Conservation (phyloP, 92 coral and sea anemone genomes). For the Palythoa grandiflora region DNA sequence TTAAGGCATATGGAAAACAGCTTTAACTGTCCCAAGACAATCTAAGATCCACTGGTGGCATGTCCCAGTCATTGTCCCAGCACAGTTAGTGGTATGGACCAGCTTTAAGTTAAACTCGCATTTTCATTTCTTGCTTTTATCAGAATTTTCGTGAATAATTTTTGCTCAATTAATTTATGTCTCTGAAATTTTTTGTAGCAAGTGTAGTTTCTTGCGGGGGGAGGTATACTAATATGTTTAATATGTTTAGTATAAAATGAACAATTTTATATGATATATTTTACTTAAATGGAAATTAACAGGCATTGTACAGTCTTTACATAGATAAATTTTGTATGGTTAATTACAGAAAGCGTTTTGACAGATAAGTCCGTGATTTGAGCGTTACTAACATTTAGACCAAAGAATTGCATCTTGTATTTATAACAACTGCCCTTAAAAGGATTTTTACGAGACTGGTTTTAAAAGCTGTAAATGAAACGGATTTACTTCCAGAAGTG, state of each 20-base stretch:
- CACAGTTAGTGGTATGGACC: no score
- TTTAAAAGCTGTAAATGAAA: not conserved
- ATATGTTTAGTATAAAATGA: not conserved
- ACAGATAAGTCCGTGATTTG: not conserved
- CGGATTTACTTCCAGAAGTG: not conserved
- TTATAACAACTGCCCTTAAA: not conserved
- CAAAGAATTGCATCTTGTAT: not conserved
- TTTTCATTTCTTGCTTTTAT: not conserved
- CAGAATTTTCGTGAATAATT: not conserved
- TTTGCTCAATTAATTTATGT: not conserved
- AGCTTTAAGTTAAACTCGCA: no score
- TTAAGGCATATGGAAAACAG: no score
- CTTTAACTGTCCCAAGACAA: no score
- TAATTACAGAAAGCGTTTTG: not conserved
- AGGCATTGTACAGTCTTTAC: not conserved
- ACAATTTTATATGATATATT: slow-evolving; percentile 32
- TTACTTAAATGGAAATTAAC: slow-evolving; percentile 18
- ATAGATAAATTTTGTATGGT: slow-evolving; percentile 8
- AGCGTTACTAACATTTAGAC: not conserved
- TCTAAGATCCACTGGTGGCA: no score
- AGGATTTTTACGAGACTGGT: not conserved
- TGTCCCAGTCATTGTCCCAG: no score
- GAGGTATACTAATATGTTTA: not conserved
- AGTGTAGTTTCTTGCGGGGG: not conserved
- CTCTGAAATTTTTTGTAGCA: not conserved